Evolutionary conservation across 2,888 invertebrate genomes (phyloP).

Genomic region (Lamproptera curius): DNA sequence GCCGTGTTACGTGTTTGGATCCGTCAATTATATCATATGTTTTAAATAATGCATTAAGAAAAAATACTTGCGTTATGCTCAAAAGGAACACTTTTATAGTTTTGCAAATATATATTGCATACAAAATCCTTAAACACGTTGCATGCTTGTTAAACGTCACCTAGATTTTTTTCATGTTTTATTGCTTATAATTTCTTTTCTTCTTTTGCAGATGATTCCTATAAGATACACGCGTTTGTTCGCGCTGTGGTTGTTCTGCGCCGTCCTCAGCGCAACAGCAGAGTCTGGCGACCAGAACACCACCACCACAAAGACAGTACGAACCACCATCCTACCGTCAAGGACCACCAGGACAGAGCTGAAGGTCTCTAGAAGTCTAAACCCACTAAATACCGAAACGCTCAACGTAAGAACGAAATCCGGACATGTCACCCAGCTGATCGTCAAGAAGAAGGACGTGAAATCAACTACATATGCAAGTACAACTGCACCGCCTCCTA

Average conservation of each 20-base stretch:
- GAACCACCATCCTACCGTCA: slow-evolving; percentile 72
- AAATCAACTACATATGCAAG: slow-evolving; percentile 57
- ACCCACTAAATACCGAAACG: slow-evolving; percentile 87
- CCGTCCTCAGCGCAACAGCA: slow-evolving; percentile 35
- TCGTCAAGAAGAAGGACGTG: slow-evolving; percentile 83
- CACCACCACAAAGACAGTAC: slow-evolving; percentile 61
- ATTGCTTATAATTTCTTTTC: too few relatives aligned
- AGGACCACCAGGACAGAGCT: slow-evolving; percentile 84
- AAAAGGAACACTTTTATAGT: too few relatives aligned
- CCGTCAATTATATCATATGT: too few relatives aligned
- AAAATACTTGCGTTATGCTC: too few relatives aligned
- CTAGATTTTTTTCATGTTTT: too few relatives aligned
- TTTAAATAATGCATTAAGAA: too few relatives aligned
- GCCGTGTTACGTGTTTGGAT: too few relatives aligned
- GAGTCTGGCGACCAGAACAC: slow-evolving; percentile 54
- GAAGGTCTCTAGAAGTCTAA: slow-evolving; percentile 86
- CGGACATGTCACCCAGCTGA: slow-evolving; percentile 86
- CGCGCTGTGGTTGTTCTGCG: slow-evolving; percentile 55
- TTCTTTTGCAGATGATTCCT: slow-evolving; percentile 69
- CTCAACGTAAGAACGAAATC: slow-evolving; percentile 86
- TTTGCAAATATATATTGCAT: too few relatives aligned
- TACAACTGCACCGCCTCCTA: slow-evolving; percentile 42
- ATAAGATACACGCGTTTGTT: slow-evolving; percentile 55
- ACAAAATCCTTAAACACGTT: too few relatives aligned
- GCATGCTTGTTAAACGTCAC: too few relatives aligned